Conservation (phyloP, 1,140 invertebrate species). For the Andrena cerasifolii region DNA sequence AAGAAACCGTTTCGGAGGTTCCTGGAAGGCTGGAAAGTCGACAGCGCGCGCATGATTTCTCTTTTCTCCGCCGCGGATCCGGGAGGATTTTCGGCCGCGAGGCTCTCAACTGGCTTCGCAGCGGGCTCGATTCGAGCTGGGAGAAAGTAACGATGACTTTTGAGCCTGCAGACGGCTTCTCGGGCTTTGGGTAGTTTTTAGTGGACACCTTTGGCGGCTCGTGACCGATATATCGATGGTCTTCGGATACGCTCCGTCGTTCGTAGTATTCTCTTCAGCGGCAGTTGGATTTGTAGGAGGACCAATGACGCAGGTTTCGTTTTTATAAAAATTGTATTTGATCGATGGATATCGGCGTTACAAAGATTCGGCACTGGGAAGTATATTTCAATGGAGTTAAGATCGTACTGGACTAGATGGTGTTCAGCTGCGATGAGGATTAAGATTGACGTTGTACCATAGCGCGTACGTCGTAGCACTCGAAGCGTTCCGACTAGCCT, state of each 20-base stretch:
- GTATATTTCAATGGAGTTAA: slow-evolving; percentile 34
- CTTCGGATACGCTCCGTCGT: no score
- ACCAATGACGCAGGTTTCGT: neutral
- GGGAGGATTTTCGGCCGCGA: slow-evolving; percentile 25
- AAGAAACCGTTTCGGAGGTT: slow-evolving; percentile 56
- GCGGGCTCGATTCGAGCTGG: neutral
- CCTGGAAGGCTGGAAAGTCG: slow-evolving; percentile 68
- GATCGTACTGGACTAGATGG: slow-evolving; percentile 69
- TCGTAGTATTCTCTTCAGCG: no score
- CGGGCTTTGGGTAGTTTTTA: no score
- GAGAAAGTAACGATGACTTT: neutral
- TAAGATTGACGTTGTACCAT: slow-evolving; percentile 41
- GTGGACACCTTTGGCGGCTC: no score
- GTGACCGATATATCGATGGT: no score
- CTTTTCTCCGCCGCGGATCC: slow-evolving; percentile 51
- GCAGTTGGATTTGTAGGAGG: no score
- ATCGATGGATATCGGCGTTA: slow-evolving; percentile 42
- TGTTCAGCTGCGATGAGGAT: slow-evolving; percentile 73
- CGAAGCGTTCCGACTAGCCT: slow-evolving; percentile 70
- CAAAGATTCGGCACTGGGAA: slow-evolving; percentile 41
- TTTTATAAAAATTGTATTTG: slow-evolving; percentile 46
- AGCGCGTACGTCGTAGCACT: slow-evolving; percentile 3
- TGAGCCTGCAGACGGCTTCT: no score
- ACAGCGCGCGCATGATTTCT: slow-evolving; percentile 61
- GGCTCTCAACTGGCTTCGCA: neutral